Evolutionary conservation across 1,140 invertebrate genomes (phyloP).

Genomic region (Camponotus vicinus): DNA sequence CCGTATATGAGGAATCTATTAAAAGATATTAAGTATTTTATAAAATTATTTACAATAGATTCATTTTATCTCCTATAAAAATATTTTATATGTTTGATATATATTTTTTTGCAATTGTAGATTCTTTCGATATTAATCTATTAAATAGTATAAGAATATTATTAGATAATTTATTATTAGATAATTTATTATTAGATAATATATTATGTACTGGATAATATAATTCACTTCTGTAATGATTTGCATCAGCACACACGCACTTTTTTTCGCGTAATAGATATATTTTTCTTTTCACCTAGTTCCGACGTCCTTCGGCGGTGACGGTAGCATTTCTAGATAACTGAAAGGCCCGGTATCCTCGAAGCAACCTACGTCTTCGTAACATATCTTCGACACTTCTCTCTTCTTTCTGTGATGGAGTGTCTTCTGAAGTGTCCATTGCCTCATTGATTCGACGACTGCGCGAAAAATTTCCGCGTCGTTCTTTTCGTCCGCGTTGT

Average conservation of each 20-base stretch:
- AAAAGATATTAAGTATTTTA: background rate
- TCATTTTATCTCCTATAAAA: background rate
- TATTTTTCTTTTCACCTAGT: conserved; percentile 87
- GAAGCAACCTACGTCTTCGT: conserved; percentile 97
- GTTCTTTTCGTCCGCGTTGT: conserved; percentile 86
- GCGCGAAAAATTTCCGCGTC: conserved; percentile 87
- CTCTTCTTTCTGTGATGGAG: conserved; percentile 86
- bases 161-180: too few relatives aligned
- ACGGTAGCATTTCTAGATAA: conserved; percentile 95
- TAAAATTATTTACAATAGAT: background rate
- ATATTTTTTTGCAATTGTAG: background rate
- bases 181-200: too few relatives aligned
- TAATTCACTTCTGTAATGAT: background rate
- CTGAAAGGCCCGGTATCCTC: conserved; percentile 96
- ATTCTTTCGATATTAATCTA: background rate
- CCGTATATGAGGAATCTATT: conserved; percentile 84
- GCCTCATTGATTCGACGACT: conserved; percentile 87
- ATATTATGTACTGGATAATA: too few relatives aligned
- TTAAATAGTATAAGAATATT: background rate
- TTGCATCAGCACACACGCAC: background rate
- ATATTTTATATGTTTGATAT: conserved; percentile 23
- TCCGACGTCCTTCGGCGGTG: conserved; percentile 94
- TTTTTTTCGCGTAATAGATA: background rate
- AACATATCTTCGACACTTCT: conserved; percentile 93
- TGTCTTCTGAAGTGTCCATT: conserved; percentile 85